phyloP scores from a whole-genome alignment of 2,888 invertebrate species.

The Blastobasis adustella region DNA sequence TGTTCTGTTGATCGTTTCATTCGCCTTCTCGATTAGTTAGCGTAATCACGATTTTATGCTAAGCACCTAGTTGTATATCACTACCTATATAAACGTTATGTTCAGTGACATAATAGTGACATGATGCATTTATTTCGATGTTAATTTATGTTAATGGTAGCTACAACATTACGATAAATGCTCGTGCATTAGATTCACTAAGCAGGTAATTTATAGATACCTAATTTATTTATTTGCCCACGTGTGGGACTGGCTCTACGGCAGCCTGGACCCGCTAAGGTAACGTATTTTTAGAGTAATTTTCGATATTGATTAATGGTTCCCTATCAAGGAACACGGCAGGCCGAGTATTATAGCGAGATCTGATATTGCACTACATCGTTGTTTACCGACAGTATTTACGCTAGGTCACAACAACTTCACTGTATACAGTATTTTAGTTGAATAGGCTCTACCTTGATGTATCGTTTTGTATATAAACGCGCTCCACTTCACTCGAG shows the following conservation, averaged over 20 bases:
- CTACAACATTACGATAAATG: conserved; percentile 65
- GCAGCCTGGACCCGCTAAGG: conserved; percentile 42
- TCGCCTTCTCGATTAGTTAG: conserved; percentile 60
- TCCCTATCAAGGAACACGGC: conserved; percentile 32
- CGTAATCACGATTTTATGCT: conserved; percentile 64
- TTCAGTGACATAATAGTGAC: conserved; percentile 70
- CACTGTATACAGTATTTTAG: conserved; percentile 62
- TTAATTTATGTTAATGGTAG: conserved; percentile 72
- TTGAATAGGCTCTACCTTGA: conserved; percentile 44
- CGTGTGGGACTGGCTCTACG: conserved; percentile 28
- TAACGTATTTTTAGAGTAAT: conserved; percentile 53
- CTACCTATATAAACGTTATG: conserved; percentile 61
- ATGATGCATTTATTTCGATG: conserved; percentile 74
- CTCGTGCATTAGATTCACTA: conserved; percentile 62
- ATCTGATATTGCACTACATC: conserved; percentile 55
- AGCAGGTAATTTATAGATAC: conserved; percentile 58
- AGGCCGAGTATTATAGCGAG: conserved; percentile 46
- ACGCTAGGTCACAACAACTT: conserved; percentile 56
- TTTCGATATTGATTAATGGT: conserved; percentile 38
- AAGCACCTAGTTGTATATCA: conserved; percentile 55
- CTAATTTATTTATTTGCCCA: conserved; percentile 54
- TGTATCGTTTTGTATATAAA: conserved; percentile 55
- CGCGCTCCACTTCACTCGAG: conserved; percentile 34
- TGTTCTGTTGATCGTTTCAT: conserved; percentile 45
- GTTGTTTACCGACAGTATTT: conserved; percentile 54